phyloP scores from a whole-genome alignment of 1,140 invertebrate genomes.

The Sitobion miscanthi region DNA sequence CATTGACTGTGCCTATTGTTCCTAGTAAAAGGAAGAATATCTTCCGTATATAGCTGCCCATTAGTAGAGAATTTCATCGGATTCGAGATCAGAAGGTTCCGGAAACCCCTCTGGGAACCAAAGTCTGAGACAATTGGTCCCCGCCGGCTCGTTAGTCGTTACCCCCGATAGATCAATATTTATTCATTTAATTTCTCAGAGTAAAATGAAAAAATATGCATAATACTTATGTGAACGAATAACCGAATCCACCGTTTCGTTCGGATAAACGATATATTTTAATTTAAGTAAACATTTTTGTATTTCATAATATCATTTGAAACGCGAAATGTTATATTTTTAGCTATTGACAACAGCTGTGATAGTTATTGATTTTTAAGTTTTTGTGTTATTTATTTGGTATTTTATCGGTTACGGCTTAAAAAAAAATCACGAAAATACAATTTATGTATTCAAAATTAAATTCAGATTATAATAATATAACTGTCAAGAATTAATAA shows the following conservation, averaged over 20 bases:
- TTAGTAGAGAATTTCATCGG: constrained; percentile 23
- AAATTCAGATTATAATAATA: background rate
- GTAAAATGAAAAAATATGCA: background rate
- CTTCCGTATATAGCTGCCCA: background rate
- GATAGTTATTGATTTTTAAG: background rate
- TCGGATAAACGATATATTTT: background rate
- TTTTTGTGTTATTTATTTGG: background rate
- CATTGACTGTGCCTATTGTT: constrained; percentile 9
- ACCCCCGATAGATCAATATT: background rate
- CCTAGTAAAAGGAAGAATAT: constrained; percentile 2
- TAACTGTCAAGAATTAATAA: background rate
- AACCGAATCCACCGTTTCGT: background rate
- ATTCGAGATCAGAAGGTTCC: background rate
- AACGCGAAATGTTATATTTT: background rate
- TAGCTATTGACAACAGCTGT: background rate
- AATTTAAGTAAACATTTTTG: background rate
- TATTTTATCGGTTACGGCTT: background rate
- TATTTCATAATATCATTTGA: background rate
- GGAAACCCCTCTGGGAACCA: background rate
- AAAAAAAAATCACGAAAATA: background rate
- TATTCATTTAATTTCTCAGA: background rate
- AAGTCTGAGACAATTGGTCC: background rate
- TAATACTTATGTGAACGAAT: background rate
- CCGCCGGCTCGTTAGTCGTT: background rate
- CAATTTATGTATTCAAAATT: background rate